phyloP scores from a whole-genome alignment of 2,797 vertebrate genomes.

The Pelobates cultripes region DNA sequence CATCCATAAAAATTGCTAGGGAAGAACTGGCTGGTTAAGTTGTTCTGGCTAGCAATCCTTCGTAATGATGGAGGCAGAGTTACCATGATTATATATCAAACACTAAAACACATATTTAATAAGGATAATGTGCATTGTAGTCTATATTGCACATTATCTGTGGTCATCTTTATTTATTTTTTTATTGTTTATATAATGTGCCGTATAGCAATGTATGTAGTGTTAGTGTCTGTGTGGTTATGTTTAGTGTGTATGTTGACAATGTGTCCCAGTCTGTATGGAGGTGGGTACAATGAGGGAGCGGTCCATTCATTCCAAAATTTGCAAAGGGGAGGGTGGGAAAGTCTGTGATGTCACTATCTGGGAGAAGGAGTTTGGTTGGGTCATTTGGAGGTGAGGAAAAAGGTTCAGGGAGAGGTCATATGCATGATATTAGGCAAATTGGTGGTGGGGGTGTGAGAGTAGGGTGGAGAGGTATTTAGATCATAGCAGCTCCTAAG shows the following conservation, averaged over 20 bases:
- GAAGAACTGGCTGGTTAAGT: no score
- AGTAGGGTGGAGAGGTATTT: constrained; percentile 25
- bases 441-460: constrained; percentile 40
- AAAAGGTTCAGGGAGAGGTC: constrained; percentile 50
- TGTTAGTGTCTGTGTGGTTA: no score
- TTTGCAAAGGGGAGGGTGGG: constrained; percentile 38
- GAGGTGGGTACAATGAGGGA: constrained; percentile 38
- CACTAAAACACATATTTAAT: no score
- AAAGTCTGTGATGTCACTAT: constrained; percentile 45
- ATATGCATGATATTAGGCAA: constrained; percentile 54
- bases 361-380: constrained; percentile 43
- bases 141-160: no score
- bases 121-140: no score
- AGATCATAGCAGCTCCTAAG: constrained; percentile 42
- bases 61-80: no score
- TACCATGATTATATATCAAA: no score
- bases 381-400: constrained; percentile 54
- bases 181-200: no score
- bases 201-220: no score
- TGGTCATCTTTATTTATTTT: no score
- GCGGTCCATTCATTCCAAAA: constrained; percentile 47
- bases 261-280: constrained; percentile 29
- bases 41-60: no score
- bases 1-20: no score
- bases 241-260: constrained; percentile 13